A percentile compares a stretch with the other conserved stretches of the same genome.
Evolutionary conservation across 35 echinoderm and acorn worm genomes (phyloP).

Genomic region (Apostichopus japonicus): DNA sequence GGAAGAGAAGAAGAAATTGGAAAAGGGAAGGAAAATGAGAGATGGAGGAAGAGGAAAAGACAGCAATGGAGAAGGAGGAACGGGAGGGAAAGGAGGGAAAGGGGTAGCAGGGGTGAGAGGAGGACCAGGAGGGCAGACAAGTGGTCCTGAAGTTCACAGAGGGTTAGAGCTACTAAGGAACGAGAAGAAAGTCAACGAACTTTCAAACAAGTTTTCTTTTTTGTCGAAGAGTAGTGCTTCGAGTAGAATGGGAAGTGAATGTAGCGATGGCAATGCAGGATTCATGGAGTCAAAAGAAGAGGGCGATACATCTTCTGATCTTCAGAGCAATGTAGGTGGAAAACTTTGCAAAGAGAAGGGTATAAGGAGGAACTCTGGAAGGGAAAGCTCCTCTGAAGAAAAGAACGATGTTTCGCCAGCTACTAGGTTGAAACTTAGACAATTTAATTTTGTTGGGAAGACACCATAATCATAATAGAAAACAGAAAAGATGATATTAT

Average conservation of each 20-base stretch:
- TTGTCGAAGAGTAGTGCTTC: neutral
- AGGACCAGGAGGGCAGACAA: no score
- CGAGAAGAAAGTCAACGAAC: neutral
- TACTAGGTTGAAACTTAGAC: neutral
- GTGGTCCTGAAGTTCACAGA: neutral
- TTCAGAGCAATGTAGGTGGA: neutral
- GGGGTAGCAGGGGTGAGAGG: neutral
- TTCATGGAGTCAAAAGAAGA: neutral
- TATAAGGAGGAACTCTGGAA: neutral
- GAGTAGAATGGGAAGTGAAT: neutral
- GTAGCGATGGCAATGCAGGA: neutral
- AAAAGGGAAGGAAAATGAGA: neutral
- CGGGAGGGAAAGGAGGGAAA: neutral
- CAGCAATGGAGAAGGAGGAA: neutral
- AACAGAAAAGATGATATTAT: no score
- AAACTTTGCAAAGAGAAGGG: neutral
- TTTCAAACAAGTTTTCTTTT: conserved; percentile 32
- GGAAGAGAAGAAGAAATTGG: neutral
- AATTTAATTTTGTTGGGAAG: neutral
- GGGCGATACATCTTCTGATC: neutral
- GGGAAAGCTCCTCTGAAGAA: neutral
- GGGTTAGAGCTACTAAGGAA: neutral
- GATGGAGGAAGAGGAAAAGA: neutral
- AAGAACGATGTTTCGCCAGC: neutral
- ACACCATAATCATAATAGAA: neutral